Percentiles rank a stretch among this genome's conserved stretches.
Conservation (phyloP, 2,888 invertebrate species). For the Andrena trimmerana region DNA sequence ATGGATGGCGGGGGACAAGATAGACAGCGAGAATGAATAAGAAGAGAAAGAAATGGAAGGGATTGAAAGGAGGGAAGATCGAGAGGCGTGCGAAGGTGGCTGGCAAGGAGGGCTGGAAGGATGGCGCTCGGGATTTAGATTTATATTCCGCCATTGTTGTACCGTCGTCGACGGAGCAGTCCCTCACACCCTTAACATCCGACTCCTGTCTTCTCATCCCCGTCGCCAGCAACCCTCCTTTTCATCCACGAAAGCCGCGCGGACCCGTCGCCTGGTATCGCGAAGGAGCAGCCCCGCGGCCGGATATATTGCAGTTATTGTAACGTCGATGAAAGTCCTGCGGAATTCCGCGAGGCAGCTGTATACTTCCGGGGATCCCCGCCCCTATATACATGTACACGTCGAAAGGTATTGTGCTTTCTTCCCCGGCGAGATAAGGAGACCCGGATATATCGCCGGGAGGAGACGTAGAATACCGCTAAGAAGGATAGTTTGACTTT, state of each 20-base stretch:
- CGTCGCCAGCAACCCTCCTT: constrained; percentile 40
- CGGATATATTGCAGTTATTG: constrained; percentile 80
- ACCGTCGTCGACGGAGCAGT: constrained; percentile 58
- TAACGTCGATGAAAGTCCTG: constrained; percentile 79
- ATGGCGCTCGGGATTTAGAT: constrained; percentile 75
- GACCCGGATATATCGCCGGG: constrained; percentile 53
- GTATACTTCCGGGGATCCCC: constrained; percentile 46
- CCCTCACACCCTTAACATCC: constrained; percentile 60
- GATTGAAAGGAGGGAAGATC: constrained; percentile 58
- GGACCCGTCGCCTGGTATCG: constrained; percentile 72
- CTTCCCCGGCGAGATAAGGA: constrained; percentile 61
- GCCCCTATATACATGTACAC: constrained; percentile 8
- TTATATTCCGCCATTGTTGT: constrained; percentile 77
- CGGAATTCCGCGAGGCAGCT: constrained; percentile 68
- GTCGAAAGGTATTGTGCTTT: constrained; percentile 55
- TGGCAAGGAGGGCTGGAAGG: constrained; percentile 60
- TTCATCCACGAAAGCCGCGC: constrained; percentile 54
- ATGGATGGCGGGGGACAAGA: background rate
- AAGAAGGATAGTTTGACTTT: constrained; percentile 33
- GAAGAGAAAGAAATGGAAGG: constrained; percentile 37
- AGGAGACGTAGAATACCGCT: constrained; percentile 8
- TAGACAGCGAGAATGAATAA: constrained; percentile 39
- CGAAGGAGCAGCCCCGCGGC: constrained; percentile 72
- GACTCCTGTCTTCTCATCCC: constrained; percentile 58
- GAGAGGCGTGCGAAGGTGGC: constrained; percentile 36